Percentiles rank a stretch among this genome's conserved stretches.
Evolutionary conservation across 2,113 vertebrate genomes (phyloP).

Genomic region (Phalacrocorax carbo): DNA sequence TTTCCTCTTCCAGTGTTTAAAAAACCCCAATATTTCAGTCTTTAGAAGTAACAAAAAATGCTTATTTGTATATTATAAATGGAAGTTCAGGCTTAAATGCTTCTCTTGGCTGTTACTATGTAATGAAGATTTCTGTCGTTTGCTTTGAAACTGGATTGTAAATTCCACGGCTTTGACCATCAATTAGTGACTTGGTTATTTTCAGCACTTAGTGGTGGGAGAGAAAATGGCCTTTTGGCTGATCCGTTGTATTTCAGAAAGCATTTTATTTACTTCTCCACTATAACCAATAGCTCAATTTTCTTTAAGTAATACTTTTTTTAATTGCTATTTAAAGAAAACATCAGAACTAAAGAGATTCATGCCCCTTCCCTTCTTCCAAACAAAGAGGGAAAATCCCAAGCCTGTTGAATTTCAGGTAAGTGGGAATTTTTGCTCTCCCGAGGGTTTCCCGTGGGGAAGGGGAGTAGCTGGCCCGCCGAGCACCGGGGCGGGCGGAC

Average conservation of each 20-base stretch:
- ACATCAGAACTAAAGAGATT: not conserved
- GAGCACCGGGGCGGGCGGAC: accelerated
- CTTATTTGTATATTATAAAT: not conserved
- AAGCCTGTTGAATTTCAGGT: not conserved
- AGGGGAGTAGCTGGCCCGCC: not conserved
- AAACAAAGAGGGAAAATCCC: not conserved
- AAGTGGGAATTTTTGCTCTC: not conserved
- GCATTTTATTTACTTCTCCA: not conserved
- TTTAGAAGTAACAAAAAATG: not conserved
- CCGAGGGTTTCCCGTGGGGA: accelerated
- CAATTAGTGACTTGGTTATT: not conserved
- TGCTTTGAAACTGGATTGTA: not conserved
- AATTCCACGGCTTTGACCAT: not conserved
- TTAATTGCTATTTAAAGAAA: not conserved
- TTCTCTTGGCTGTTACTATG: not conserved
- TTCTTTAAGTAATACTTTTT: not conserved
- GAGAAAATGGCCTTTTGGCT: not conserved
- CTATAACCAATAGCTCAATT: not conserved
- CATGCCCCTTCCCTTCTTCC: not conserved
- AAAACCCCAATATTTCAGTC: not conserved
- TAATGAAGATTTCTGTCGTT: not conserved
- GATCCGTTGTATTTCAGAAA: not conserved
- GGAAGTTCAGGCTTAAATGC: not conserved
- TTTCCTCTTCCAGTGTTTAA: not conserved
- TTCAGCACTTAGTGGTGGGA: not conserved